Base-by-base conservation (phyloP, 2,113 vertebrate genomes). In the Hoplias malabaricus region DNA sequence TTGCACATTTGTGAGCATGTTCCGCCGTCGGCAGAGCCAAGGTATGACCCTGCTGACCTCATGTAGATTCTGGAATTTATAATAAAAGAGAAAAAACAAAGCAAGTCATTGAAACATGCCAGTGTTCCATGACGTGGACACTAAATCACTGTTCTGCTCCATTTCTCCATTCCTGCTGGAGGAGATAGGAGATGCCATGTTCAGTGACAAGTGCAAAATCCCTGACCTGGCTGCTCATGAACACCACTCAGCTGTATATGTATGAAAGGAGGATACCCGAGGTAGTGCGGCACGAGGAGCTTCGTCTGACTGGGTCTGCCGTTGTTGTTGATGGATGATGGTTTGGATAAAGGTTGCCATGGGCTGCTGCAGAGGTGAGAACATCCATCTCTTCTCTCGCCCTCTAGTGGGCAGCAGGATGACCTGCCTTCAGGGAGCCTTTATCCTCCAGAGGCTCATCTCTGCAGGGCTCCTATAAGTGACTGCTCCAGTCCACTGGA, bases 291-390 rank as follows among this genome's bases (percentile, higher is more conserved):
- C n/a, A 67, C n/a, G 46, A 46, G 25, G 38, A 80, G 56, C 25
- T 59, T 21, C 40, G 42, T 69, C 38, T 31, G 73, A 72, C 43
- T 3, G 2, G 11, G 48, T 67, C 21, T 36, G 5, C 21, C 71
- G 48, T 69, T n/a, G 38, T 34, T 13, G 38, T 14, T 79, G 72
- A 79, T 80, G 77, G 67, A 82, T 81, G 75, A 81, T 66, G 62
- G 27, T 19, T 36, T 9, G 19, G 23, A 38, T 14, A 56, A n/a
- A 68, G 66, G 43, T 62, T 73, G 77, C 42, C 38, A 50, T 53
- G 46, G 19, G 12, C 25, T 33, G 38, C 68, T 36, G 33, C 21
- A 29, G 57, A 33, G 29, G 12, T n/a, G 42, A 38, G 14, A 42
- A 14, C 14, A 29, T 78, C 69, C 27, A 31, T 27, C 27, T 72